A percentile compares a stretch with the other conserved stretches of the same genome.
Conservation (phyloP, 2,888 invertebrate species). For the Scrobipalpa atriplicella region DNA sequence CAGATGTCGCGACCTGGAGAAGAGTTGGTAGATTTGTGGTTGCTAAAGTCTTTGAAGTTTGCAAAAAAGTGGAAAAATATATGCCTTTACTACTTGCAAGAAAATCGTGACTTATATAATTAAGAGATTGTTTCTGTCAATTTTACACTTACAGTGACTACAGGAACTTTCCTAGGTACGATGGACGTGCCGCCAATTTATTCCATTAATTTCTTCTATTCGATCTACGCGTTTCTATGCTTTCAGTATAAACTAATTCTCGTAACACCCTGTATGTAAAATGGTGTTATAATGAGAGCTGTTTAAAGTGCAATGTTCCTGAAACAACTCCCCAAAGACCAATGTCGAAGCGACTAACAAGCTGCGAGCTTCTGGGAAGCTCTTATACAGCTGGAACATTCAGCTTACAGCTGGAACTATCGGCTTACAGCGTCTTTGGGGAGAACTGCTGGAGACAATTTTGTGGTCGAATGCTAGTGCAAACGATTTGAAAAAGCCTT, state of each 20-base stretch:
- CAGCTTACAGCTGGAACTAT: background rate
- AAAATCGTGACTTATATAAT: too few species aligned
- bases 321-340: background rate
- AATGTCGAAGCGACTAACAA: background rate
- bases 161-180: too few species aligned
- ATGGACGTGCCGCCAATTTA: too few species aligned
- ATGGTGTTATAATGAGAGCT: conserved; percentile 3
- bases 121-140: too few species aligned
- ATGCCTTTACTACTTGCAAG: too few species aligned
- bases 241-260: background rate
- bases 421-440: background rate
- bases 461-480: background rate
- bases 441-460: background rate
- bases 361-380: background rate
- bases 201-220: too few species aligned
- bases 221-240: background rate
- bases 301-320: background rate
- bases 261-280: background rate
- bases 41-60: too few species aligned
- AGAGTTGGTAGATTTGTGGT: too few species aligned
- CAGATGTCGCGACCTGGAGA: too few species aligned
- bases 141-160: too few species aligned
- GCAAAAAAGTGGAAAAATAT: too few species aligned
- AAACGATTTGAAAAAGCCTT: background rate
- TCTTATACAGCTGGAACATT: background rate